A percentile compares a stretch with the other conserved stretches of the same genome.
Evolutionary conservation across 1,140 invertebrate genomes (phyloP).

Genomic region (Ephestia elutella): DNA sequence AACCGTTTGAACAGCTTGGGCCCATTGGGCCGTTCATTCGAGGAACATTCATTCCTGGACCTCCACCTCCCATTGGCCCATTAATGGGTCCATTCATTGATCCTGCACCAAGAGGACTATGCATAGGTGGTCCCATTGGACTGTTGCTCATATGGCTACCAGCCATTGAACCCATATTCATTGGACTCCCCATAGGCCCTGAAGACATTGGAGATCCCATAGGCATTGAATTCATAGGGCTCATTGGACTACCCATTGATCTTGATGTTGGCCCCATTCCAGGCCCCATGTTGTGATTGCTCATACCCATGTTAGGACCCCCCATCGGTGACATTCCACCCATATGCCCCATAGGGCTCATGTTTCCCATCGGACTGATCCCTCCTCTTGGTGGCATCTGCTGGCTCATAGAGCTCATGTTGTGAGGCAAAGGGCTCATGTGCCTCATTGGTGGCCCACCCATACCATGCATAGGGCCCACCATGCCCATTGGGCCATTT

Average conservation of each 20-base stretch:
- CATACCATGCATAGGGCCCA: constrained; percentile 78
- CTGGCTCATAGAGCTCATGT: constrained; percentile 81
- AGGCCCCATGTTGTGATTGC: constrained; percentile 73
- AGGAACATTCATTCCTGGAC: constrained; percentile 72
- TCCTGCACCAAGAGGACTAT: constrained; percentile 70
- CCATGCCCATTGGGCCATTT: constrained; percentile 76
- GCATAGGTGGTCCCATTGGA: constrained; percentile 77
- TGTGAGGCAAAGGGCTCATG: constrained; percentile 80
- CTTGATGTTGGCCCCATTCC: constrained; percentile 74
- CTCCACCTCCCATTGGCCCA: constrained; percentile 72
- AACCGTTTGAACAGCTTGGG: constrained; percentile 71
- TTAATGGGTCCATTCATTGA: constrained; percentile 74
- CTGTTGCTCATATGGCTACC: constrained; percentile 78
- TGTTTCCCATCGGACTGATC: constrained; percentile 80
- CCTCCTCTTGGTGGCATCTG: constrained; percentile 77
- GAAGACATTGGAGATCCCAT: constrained; percentile 83
- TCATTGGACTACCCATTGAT: constrained; percentile 78
- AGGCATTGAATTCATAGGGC: constrained; percentile 82
- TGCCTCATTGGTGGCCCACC: constrained; percentile 81
- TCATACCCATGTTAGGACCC: constrained; percentile 71
- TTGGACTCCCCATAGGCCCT: constrained; percentile 82
- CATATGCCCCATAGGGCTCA: constrained; percentile 78
- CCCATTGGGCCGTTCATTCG: constrained; percentile 73
- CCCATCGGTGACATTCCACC: constrained; percentile 74
- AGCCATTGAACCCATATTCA: constrained; percentile 76